Base-by-base conservation (phyloP, 1,140 invertebrate species). In the Cydia amplana region DNA sequence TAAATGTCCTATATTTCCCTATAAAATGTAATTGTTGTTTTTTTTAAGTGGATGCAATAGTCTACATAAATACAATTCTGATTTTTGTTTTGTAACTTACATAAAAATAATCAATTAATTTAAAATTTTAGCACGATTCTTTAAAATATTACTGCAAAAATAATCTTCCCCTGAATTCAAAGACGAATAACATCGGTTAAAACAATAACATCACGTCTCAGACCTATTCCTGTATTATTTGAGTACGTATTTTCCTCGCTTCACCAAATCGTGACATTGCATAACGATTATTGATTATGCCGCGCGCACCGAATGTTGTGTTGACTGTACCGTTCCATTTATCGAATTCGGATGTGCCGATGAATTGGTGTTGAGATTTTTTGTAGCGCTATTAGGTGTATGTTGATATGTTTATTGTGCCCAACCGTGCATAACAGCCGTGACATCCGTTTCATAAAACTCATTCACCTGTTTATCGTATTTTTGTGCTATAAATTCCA, bases 221-320 rank as follows among this genome's bases (percentile, higher is more conserved):
- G 20, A 60, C 55, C 55, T 60, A 51, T 51, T 51, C 6, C 51
- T 20, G 18, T 60, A 23, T 60, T 60, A 60, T 60, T 60, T 60
- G 55, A 60, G 55, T 60, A 60, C 18, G 55, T 12, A 60, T 60
- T 60, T 60, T 60, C 55, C 55, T 23, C 55, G 55, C 20, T 23
- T 23, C 55, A 12, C 55, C 55, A 60, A 60, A 60, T 60, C 55
- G 55, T 60, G 55, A 60, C 55, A 60, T 60, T 60, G 55, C 55
- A 60, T 60, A 60, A 60, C 55, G 55, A 60, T 60, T 60, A 60
- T 60, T 60, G 55, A 60, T 60, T 23, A 60, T 60, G 55, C 55
- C 20, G 16, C 55, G 55, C 55, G 55, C 51, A 7, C 55, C 55
- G 10, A 60, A 60, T 60, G 55, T 60, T 60, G 55, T 60, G 55